Conservation (phyloP, 1,140 invertebrate genomes). For the Heliconius himera region DNA sequence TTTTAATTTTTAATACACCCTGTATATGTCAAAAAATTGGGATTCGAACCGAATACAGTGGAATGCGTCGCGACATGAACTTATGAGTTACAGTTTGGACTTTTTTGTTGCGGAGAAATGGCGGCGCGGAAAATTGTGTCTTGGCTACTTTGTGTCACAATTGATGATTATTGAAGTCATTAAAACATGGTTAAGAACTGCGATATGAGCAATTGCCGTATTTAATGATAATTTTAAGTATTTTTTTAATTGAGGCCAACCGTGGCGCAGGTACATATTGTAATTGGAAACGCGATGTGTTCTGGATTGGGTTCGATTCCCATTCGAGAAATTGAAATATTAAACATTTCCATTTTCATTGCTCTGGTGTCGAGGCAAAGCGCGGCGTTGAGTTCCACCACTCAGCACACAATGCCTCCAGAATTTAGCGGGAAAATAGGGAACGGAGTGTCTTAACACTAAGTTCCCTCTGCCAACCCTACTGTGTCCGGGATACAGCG, state of each 20-base stretch:
- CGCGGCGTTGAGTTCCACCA: too few species aligned
- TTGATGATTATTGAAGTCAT: constrained; percentile 28
- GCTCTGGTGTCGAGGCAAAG: too few species aligned
- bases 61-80: constrained; percentile 76
- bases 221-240: background rate
- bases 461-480: too few species aligned
- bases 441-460: too few species aligned
- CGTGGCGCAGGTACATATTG: too few species aligned
- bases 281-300: too few species aligned
- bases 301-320: too few species aligned
- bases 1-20: constrained; percentile 39
- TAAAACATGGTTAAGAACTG: background rate
- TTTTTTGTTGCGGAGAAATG: constrained; percentile 62
- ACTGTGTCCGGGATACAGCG: too few species aligned
- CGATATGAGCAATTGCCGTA: background rate
- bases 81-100: constrained; percentile 66
- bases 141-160: constrained; percentile 18
- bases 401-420: too few species aligned
- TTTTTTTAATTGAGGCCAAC: background rate
- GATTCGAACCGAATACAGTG: constrained; percentile 53
- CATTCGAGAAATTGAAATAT: too few species aligned
- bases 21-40: constrained; percentile 50
- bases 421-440: too few species aligned
- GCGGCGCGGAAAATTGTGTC: constrained; percentile 46
- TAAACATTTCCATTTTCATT: too few species aligned